These are phyloP conservation scores for Apoda limacodes DNA, from an alignment of 2,888 invertebrate species.

Conservation along the genomic window DNA sequence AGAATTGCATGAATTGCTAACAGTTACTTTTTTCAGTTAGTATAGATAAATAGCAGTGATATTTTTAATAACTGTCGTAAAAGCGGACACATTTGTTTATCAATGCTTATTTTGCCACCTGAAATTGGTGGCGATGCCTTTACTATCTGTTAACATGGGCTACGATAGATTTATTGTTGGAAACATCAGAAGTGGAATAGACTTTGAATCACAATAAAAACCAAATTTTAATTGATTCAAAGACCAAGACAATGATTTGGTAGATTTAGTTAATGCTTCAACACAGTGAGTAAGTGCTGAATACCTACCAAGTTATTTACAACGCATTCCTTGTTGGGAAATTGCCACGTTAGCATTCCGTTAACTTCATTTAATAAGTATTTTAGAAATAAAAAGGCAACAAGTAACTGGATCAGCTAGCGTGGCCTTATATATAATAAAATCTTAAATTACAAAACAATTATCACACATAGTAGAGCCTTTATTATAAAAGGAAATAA, in stretches of 20 bases:
- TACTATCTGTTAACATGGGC: no score
- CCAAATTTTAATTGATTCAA: slow-evolving; percentile 20
- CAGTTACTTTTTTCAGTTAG: no score
- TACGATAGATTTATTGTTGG: slow-evolving; percentile 27
- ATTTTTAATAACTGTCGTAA: no score
- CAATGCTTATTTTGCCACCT: no score
- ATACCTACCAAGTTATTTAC: slow-evolving; percentile 64
- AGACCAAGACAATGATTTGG: slow-evolving; percentile 38
- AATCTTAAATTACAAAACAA: slow-evolving; percentile 52
- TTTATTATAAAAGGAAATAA: slow-evolving; percentile 35
- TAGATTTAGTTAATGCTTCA: slow-evolving; percentile 44
- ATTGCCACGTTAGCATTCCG: slow-evolving; percentile 47
- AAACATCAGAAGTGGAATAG: slow-evolving; percentile 20
- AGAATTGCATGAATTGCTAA: no score
- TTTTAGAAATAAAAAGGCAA: no score
- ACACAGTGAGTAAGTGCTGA: slow-evolving; percentile 46
- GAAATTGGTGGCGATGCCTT: no score
- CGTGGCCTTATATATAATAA: slow-evolving; percentile 38
- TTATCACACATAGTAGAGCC: slow-evolving; percentile 57
- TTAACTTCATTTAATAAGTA: no score
- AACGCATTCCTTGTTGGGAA: slow-evolving; percentile 50
- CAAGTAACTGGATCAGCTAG: slow-evolving; percentile 25
- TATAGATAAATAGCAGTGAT: no score
- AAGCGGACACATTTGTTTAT: no score
- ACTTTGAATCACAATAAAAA: slow-evolving; percentile 18